Conservation (phyloP, 1,140 invertebrate genomes). For the Galendromus occidentalis region DNA sequence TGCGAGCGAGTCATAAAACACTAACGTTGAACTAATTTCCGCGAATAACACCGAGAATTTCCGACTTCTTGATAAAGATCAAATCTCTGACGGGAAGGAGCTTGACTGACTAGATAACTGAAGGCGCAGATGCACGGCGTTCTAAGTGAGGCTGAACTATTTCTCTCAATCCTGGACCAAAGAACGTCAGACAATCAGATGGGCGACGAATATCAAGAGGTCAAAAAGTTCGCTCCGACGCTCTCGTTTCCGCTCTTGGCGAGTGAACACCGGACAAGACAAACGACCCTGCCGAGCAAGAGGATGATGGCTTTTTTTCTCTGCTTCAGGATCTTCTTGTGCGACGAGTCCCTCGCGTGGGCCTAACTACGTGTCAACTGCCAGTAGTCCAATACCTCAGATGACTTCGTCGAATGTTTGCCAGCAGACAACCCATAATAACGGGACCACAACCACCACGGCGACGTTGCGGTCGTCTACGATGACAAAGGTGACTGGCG, state of each 20-base stretch:
- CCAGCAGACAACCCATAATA: not conserved
- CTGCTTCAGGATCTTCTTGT: not conserved
- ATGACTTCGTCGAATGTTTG: not conserved
- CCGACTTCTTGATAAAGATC: too few species aligned
- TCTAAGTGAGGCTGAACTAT: not conserved
- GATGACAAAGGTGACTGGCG: not conserved
- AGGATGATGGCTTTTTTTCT: too few species aligned
- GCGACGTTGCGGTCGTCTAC: not conserved
- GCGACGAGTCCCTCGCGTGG: not conserved
- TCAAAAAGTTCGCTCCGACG: too few species aligned
- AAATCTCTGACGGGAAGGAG: not conserved
- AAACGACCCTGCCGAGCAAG: too few species aligned
- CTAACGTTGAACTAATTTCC: too few species aligned
- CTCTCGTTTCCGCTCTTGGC: too few species aligned
- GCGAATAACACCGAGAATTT: too few species aligned
- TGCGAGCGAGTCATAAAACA: too few species aligned
- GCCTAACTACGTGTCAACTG: not conserved
- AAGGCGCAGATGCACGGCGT: constrained; percentile 10
- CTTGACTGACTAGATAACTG: not conserved
- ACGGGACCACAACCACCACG: not conserved
- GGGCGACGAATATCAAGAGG: too few species aligned
- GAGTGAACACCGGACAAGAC: too few species aligned
- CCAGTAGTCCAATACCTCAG: constrained; percentile 1
- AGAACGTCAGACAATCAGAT: too few species aligned
- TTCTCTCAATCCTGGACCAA: too few species aligned